These are phyloP conservation scores for Apeltes quadracus DNA, from an alignment of 2,113 vertebrate species.

Conservation along the genomic window DNA sequence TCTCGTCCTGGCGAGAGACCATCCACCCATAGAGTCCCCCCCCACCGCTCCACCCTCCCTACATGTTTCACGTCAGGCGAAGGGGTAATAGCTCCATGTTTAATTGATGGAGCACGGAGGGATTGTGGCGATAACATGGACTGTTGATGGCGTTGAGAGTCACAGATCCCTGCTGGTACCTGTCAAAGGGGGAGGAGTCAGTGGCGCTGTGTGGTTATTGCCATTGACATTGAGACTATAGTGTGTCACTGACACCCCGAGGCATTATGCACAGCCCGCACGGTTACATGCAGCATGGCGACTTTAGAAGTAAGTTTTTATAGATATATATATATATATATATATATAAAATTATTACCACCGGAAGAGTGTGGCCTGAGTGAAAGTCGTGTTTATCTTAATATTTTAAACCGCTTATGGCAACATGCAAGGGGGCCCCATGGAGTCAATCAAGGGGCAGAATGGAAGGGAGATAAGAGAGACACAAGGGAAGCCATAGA, in stretches of 20 bases:
- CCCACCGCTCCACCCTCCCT: conserved; percentile 43
- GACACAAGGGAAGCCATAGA: conserved; percentile 29
- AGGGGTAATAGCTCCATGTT: conserved; percentile 68
- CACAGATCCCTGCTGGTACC: conserved; percentile 29
- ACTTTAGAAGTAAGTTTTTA: conserved; percentile 12
- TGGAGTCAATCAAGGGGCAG: conserved; percentile 46
- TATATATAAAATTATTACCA: conserved; percentile 5
- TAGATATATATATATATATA: conserved; percentile 35
- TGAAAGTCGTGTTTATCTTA: conserved; percentile 1
- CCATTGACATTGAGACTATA: not conserved
- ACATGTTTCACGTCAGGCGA: conserved; percentile 67
- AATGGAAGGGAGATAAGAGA: conserved; percentile 37
- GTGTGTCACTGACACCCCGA: conserved; percentile 8
- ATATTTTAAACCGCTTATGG: conserved; percentile 32
- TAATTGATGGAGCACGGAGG: conserved; percentile 66
- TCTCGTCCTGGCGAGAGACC: conserved; percentile 63
- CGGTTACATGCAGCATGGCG: conserved; percentile 8
- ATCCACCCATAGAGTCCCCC: conserved; percentile 41
- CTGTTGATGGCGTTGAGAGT: conserved; percentile 28
- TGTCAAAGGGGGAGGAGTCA: conserved; percentile 22
- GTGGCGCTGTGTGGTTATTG: conserved; percentile 15
- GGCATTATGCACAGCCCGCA: conserved; percentile 33
- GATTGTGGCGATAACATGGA: conserved; percentile 46
- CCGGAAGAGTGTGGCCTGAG: not conserved
- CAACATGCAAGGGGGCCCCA: conserved; percentile 28